Percentiles rank a stretch among this genome's conserved stretches.
Evolutionary conservation across 2,888 invertebrate species (phyloP).

Genomic region (Metellina segmentata): DNA sequence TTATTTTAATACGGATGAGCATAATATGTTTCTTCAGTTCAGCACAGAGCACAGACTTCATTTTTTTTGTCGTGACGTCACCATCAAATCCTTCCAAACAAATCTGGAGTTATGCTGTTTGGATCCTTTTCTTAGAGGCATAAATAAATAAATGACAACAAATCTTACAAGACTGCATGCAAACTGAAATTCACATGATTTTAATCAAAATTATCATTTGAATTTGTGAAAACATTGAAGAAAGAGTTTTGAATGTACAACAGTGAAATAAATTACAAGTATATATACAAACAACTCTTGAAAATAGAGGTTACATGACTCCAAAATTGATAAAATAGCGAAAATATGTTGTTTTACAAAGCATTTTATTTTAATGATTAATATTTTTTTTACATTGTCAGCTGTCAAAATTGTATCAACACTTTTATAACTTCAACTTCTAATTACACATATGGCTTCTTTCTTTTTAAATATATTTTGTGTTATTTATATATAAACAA

Average conservation of each 20-base stretch:
- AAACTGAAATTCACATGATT: too few species aligned
- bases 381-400: not conserved
- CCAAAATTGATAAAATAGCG: too few species aligned
- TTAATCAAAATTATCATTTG: too few species aligned
- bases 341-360: too few species aligned
- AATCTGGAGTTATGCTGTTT: slow-evolving; percentile 36
- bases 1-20: slow-evolving; percentile 24
- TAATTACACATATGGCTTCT: slow-evolving; percentile 58
- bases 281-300: not conserved
- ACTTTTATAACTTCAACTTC: slow-evolving; percentile 48
- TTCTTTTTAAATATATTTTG: slow-evolving; percentile 48
- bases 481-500: slow-evolving; percentile 48
- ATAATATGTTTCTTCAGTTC: not conserved
- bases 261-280: not conserved
- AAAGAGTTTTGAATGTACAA: not conserved
- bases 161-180: not conserved
- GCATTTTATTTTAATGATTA: not conserved
- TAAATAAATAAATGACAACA: not conserved
- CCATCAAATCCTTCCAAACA: slow-evolving; percentile 12
- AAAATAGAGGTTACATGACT: too few species aligned
- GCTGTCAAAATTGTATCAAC: not conserved
- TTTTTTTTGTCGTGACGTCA: slow-evolving; percentile 60
- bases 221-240: too few species aligned
- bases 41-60: slow-evolving; percentile 31
- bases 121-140: not conserved